Base-by-base conservation (phyloP, 2,888 invertebrate genomes). In the Lasius platythorax region DNA sequence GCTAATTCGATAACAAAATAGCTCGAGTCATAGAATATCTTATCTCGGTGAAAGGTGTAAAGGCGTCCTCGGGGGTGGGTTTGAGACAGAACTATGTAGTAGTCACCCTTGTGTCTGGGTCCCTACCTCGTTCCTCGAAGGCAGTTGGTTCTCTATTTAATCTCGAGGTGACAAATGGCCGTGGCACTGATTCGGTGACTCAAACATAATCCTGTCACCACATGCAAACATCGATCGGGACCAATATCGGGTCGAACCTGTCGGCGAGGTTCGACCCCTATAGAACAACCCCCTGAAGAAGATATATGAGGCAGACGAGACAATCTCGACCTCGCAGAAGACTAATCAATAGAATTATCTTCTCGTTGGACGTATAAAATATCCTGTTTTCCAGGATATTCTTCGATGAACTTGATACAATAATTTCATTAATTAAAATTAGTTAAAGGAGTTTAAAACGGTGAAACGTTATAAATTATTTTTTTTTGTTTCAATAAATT, bases 141-240 rank as follows among this genome's bases (percentile, higher is more conserved):
- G 91, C 93, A 92, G 91, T 92, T 91, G 93, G 93, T 92, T 93
- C 92, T 91, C 92, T 89, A 90, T 93, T 93, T 94, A 94, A 94
- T 94, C 94, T 93, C 92, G 89, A 91, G 91, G 92, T 94, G 94
- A 94, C 94, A 94, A 94, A 94, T 94, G 93, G 93, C 89, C 90
- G 91, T 90, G 91, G 91, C 92, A 89, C 93, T 92, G 93, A 94
- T 94, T 94, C 91, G 93, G 91, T 92, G 94, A 94, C 91, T 94
- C 93, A 92, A 94, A 93, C 91, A 88, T 93, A 93, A 93, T 92
- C 93, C 92, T 89, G 91, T 93, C 93, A 91, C 93, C 93, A 91
- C 94, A 92, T 91, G 92, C 93, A 93, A 94, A 93, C 92, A 94
- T 91, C 91, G 93, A 92, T 92, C 91, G 92, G 89, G 90, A 90